phyloP scores from a whole-genome alignment of 1,140 invertebrate species.

The Melitaea cinxia region DNA sequence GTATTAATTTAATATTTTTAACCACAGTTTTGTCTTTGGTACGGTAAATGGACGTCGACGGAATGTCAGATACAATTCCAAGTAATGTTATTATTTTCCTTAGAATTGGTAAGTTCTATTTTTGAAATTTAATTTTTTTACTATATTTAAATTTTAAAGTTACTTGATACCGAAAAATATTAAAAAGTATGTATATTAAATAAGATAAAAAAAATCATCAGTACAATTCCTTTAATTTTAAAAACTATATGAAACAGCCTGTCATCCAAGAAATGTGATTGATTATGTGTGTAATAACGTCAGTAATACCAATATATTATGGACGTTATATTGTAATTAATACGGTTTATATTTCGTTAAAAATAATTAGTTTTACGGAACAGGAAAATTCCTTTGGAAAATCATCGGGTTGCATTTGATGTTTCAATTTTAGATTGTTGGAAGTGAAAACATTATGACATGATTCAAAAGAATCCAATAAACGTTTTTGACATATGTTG shows the following conservation, averaged over 20 bases:
- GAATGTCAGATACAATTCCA: too few species aligned
- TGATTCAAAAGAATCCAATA: too few species aligned
- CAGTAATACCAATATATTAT: not conserved
- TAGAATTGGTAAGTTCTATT: too few species aligned
- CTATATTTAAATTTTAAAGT: not conserved
- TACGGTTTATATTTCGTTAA: not conserved
- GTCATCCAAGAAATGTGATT: not conserved
- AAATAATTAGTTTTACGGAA: not conserved
- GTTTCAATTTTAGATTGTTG: not conserved
- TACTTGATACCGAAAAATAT: not conserved
- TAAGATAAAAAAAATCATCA: not conserved
- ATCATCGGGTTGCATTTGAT: not conserved
- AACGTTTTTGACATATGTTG: too few species aligned
- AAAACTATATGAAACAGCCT: not conserved
- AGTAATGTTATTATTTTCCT: too few species aligned
- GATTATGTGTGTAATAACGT: not conserved
- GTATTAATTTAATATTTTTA: too few species aligned
- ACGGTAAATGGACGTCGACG: too few species aligned
- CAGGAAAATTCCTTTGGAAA: constrained; percentile 2
- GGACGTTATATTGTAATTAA: not conserved
- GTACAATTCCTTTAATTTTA: not conserved
- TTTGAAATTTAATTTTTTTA: not conserved
- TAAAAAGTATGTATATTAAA: not conserved
- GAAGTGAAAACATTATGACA: too few species aligned
- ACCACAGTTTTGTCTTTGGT: too few species aligned